Percentiles rank a stretch among this genome's conserved stretches.
These are phyloP conservation scores for Epistrophe grossulariae DNA, from an alignment of 2,888 invertebrate genomes.

Conservation along the genomic window DNA sequence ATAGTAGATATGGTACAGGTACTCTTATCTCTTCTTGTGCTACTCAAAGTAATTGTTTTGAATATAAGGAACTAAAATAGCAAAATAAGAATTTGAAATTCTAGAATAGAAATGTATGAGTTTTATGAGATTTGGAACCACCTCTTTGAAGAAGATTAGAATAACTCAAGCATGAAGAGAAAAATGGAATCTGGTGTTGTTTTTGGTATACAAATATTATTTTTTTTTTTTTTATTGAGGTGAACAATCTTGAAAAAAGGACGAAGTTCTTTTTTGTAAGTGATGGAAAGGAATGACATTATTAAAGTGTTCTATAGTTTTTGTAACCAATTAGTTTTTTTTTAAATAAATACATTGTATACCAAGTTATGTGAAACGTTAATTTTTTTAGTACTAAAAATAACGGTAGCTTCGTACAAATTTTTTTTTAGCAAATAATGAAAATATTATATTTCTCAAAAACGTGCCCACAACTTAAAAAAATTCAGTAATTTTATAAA, in stretches of 20 bases:
- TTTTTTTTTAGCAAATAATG: no score
- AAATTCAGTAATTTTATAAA: no score
- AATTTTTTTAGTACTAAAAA: no score
- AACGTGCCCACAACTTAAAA: no score
- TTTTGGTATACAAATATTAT: neutral
- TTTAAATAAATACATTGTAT: no score
- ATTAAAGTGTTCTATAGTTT: no score
- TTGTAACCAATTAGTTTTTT: no score
- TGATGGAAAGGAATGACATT: no score
- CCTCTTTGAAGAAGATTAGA: neutral
- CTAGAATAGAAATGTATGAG: neutral
- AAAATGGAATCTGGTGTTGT: slow-evolving; percentile 5
- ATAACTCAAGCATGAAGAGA: neutral
- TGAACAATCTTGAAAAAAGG: neutral
- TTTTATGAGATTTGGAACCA: slow-evolving; percentile 19
- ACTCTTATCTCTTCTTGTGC: neutral
- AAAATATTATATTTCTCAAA: no score
- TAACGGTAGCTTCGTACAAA: no score
- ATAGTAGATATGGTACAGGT: neutral
- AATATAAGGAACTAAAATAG: slow-evolving; percentile 7
- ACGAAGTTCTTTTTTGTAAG: neutral
- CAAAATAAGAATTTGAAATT: neutral
- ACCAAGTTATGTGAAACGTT: no score
- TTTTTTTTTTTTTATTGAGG: neutral
- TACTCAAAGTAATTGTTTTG: slow-evolving; percentile 41